Evolutionary conservation across 2,888 invertebrate genomes (phyloP).

Genomic region (Branchinecta sandiegonensis): DNA sequence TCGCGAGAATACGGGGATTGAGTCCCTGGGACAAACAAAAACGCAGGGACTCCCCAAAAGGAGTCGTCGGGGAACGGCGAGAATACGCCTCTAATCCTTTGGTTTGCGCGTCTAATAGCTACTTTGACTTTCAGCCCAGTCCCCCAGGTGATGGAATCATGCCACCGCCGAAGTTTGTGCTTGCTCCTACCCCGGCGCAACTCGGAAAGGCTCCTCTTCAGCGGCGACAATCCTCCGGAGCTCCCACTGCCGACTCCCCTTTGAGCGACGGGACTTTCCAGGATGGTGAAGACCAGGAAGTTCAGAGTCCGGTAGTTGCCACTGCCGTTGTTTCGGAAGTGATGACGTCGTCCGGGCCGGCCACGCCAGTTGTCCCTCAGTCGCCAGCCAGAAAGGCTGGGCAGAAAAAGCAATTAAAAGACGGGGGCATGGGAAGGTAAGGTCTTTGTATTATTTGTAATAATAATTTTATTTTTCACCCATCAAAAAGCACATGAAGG

Average conservation of each 20-base stretch:
- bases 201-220: constrained; percentile 76
- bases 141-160: constrained; percentile 20
- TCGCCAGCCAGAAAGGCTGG: constrained; percentile 57
- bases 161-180: constrained; percentile 43
- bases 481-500: no score
- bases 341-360: constrained; percentile 17
- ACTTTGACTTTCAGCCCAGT: neutral
- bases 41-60: no score
- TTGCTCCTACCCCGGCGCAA: constrained; percentile 88
- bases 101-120: no score
- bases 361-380: constrained; percentile 27
- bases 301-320: constrained; percentile 15
- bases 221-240: constrained; percentile 53
- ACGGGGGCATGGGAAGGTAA: constrained; percentile 84
- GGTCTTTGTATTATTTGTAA: constrained; percentile 28
- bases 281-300: neutral
- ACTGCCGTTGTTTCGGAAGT: neutral
- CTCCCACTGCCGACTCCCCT: constrained; percentile 20
- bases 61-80: no score
- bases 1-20: no score
- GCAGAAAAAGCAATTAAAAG: constrained; percentile 69
- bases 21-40: no score
- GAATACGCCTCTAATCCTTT: no score
- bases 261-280: no score
- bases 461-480: no score